phyloP scores from a whole-genome alignment of 2,797 vertebrate species.

The Oreonectes daqikongensis region DNA sequence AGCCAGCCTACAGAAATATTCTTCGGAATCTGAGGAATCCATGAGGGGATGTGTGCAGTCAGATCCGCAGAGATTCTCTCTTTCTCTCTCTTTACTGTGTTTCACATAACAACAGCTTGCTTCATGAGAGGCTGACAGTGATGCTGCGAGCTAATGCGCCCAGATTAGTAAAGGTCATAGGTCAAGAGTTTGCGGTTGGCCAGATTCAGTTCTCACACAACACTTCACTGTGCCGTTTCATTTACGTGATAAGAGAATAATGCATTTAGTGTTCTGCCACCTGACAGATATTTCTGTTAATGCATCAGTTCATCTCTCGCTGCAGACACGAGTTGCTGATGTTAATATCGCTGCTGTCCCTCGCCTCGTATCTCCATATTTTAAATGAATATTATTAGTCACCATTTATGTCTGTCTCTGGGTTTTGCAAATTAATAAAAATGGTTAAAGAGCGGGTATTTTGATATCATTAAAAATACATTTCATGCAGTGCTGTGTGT shows the following conservation, averaged over 20 bases:
- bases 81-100: constrained; percentile 29
- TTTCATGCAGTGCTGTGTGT: too few species aligned
- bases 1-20: constrained; percentile 67
- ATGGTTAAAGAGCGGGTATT: too few species aligned
- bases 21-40: constrained; percentile 70
- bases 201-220: neutral
- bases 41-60: constrained; percentile 57
- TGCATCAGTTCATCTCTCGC: neutral
- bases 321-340: neutral
- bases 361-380: too few species aligned
- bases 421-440: too few species aligned
- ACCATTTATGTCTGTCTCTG: too few species aligned
- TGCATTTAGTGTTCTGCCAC: constrained; percentile 1
- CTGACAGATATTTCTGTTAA: neutral
- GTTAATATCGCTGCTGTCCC: too few species aligned
- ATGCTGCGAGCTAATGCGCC: constrained; percentile 53
- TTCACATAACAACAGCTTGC: constrained; percentile 25
- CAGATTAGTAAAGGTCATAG: constrained; percentile 23
- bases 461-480: too few species aligned
- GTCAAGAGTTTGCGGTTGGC: constrained; percentile 53
- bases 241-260: neutral
- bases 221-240: constrained; percentile 4
- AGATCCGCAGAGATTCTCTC: constrained; percentile 56
- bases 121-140: constrained; percentile 33
- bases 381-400: too few species aligned